Base-by-base conservation (phyloP, 2,888 invertebrate genomes). In the Aproaerema taeniolella region DNA sequence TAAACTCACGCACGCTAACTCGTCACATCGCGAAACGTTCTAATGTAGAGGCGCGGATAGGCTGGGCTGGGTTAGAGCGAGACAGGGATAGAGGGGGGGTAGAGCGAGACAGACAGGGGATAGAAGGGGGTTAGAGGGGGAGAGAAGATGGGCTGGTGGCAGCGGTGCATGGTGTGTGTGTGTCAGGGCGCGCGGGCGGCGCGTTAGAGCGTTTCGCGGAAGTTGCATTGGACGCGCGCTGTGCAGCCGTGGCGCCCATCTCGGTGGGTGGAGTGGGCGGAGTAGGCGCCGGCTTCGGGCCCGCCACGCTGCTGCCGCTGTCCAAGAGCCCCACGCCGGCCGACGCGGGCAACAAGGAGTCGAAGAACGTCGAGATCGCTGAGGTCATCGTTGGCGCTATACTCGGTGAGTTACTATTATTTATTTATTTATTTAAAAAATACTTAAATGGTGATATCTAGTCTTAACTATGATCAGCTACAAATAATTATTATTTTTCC, bases 321-420 rank as follows among this genome's bases (percentile, higher is more conserved):
- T 92, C 92, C 88, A 94, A 94, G 89, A 93, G 93, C 79, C 85
- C 85, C 61, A 93, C 93, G 73, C 94, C 94, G 53, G 93, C 92
- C 54, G 94, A 93, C 87, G 88, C 90, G 65, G 88, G 88, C 61
- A 90, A 89, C 79, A 94, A 94, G 88, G 94, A 95, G 87, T 89
- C 92, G 69, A 95, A 94, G 89, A 95, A 95, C 88, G 93, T 96
- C 73, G 96, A 98, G 90, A 96, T 98, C 77, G 93, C 96, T 45
- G 96, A 97, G 90, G 92, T 94, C 83, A 96, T 98, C 86, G 97
- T 98, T 75, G 98, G 98, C 70, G 98, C 97, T 73, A 97, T 99
- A 70, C 90, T 98, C 80, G 98, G 96, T 89, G 78, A 88, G 88
- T 71, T n/a, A n/a, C n/a, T n/a, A n/a, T n/a, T n/a, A n/a, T n/a